phyloP scores from a whole-genome alignment of 2,113 vertebrate genomes.

The Willisornis vidua region DNA sequence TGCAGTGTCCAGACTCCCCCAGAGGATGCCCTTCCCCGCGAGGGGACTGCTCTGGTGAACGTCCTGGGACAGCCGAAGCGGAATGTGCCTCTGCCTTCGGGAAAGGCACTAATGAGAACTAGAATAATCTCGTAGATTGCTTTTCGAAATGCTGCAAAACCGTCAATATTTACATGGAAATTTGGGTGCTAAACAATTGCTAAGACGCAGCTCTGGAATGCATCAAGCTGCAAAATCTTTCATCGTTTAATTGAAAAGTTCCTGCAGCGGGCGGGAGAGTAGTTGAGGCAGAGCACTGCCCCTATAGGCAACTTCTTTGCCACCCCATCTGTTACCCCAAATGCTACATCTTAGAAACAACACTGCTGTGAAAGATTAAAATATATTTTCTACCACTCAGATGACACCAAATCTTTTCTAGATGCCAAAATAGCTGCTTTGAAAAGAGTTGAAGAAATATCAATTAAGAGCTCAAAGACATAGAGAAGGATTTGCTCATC shows the following conservation, averaged over 20 bases:
- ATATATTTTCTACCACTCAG: constrained; percentile 88
- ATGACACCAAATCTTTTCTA: constrained; percentile 88
- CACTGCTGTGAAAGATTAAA: constrained; percentile 87
- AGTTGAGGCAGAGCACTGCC: constrained; percentile 84
- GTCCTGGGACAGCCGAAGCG: not conserved
- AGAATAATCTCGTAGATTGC: constrained; percentile 18
- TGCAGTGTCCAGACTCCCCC: accelerated
- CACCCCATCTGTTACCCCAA: constrained; percentile 87
- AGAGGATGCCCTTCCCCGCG: accelerated
- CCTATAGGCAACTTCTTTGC: constrained; percentile 86
- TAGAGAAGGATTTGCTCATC: constrained; percentile 85
- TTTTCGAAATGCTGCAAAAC: constrained; percentile 59
- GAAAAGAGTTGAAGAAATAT: constrained; percentile 88
- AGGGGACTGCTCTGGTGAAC: not conserved
- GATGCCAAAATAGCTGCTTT: constrained; percentile 88
- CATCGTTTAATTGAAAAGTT: constrained; percentile 84
- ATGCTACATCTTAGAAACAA: constrained; percentile 87
- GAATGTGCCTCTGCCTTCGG: not conserved
- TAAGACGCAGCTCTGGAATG: constrained; percentile 74
- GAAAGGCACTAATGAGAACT: not conserved
- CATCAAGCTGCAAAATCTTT: constrained; percentile 81
- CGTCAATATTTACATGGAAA: constrained; percentile 71
- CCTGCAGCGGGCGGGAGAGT: constrained; percentile 83
- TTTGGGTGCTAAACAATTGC: constrained; percentile 72
- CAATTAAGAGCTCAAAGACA: constrained; percentile 86